Evolutionary conservation across 2,888 invertebrate genomes (phyloP), one percentile per base, ranked within the genome.

Genomic region (Bellardia pandia): DNA sequence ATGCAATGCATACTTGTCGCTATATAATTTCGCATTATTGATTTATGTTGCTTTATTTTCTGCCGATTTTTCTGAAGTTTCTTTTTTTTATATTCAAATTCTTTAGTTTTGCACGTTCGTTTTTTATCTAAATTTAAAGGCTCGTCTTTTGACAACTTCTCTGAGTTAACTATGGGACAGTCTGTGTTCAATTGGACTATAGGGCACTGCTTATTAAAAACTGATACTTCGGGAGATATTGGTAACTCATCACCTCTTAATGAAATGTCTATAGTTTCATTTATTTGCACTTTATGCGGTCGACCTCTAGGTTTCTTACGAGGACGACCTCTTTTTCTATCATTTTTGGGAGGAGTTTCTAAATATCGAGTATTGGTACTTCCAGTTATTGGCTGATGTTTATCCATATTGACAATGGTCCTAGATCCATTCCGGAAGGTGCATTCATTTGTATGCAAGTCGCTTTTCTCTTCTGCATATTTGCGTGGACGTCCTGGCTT

Each of bases 1-100:
- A 84, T 78, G 42, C 84, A 84, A 30, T 58, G 64, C 23, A 84
- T 33, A 58, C 84, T 84, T 78, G 84, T 78, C 68, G 84, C 84
- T 60, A 84, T 84, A 42, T 84, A 84, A 51, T 78, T 78, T 33
- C 72, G 72, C 72, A 84, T 84, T 68, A 78, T 48, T 30, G 72
- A 14, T 74, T 72, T 84, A 66, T 74, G 72, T 30, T 60, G 74
- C 6, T 58, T 56, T 16, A n/a, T n/a, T 14, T 42, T 64, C 7
- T 42, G 58, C 16, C 78, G 78, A 11, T 53, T 66, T 66, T 74
- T 37, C 37, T 78, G 3, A 76, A 16, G 4, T 40, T 37, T 58
- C 0, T 45, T n/a, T 33, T 71, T 56, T 51, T 77, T 77, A 48
- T 58, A 14, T 13, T 14, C 4, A 0, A 62, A 60, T 30, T 75